Conservation (phyloP, 2,113 vertebrate species). For the Empidonax alnorum region DNA sequence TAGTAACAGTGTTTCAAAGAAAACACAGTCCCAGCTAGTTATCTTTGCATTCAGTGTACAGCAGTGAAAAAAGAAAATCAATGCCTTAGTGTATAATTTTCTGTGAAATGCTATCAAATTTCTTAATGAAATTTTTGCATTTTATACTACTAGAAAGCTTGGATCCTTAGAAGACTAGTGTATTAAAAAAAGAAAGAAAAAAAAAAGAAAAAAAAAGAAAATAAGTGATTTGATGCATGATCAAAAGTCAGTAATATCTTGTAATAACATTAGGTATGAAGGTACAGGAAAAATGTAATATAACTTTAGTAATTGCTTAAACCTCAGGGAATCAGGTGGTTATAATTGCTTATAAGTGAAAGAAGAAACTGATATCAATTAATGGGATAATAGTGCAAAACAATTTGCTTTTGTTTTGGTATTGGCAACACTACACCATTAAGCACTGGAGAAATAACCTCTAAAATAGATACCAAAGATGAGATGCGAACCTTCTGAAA, state of each 20-base stretch:
- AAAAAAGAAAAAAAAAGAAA: neutral
- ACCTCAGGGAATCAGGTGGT: neutral
- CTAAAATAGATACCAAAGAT: neutral
- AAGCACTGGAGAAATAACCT: neutral
- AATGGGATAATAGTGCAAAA: neutral
- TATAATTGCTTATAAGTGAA: neutral
- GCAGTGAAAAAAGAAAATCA: neutral
- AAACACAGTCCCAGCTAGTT: neutral
- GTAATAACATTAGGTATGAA: neutral
- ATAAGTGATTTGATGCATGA: fast-evolving
- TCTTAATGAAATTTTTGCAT: neutral
- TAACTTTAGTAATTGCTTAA: neutral
- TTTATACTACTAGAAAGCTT: neutral
- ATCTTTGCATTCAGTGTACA: neutral
- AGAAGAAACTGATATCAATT: neutral
- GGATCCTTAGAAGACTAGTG: neutral
- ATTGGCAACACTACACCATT: neutral
- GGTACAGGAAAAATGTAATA: fast-evolving
- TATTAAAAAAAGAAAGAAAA: neutral
- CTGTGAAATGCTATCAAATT: neutral
- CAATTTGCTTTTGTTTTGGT: neutral
- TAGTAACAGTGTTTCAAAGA: neutral
- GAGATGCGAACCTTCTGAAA: neutral
- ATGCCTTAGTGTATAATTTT: neutral
- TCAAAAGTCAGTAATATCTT: neutral